A percentile compares a stretch with the other conserved stretches of the same genome.
Conservation (phyloP, 2,888 invertebrate species). For the Patella caerulea region DNA sequence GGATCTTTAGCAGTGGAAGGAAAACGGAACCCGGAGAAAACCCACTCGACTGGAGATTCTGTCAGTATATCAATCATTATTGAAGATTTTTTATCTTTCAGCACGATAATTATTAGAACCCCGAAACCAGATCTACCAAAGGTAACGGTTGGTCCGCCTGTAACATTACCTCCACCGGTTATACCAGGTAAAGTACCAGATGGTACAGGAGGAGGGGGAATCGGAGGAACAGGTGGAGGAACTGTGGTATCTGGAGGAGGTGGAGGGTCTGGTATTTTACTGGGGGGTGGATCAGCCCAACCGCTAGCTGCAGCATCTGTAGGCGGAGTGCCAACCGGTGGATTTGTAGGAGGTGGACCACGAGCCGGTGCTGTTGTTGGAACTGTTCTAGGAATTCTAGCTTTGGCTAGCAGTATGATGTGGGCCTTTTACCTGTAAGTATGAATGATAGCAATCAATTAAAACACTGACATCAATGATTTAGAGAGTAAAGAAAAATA, state of each 20-base stretch:
- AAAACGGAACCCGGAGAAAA: too few species aligned
- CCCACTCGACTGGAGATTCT: too few species aligned
- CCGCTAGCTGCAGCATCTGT: constrained; percentile 38
- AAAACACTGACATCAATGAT: too few species aligned
- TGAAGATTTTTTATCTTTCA: not conserved
- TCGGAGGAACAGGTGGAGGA: constrained; percentile 21
- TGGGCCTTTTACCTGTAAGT: constrained; percentile 62
- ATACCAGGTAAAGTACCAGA: constrained; percentile 37
- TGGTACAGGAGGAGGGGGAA: constrained; percentile 32
- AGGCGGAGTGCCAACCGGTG: constrained; percentile 35
- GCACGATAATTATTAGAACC: not conserved
- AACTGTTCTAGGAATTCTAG: constrained; percentile 58
- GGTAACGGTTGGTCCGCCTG: not conserved
- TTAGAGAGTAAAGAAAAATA: too few species aligned
- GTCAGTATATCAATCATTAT: too few species aligned
- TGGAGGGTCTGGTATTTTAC: constrained; percentile 25
- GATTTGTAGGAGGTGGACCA: constrained; percentile 48
- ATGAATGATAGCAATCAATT: not conserved
- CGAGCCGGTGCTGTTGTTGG: constrained; percentile 62
- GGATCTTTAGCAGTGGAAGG: too few species aligned
- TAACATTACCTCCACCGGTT: constrained; percentile 26
- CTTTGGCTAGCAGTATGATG: constrained; percentile 53
- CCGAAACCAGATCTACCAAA: not conserved
- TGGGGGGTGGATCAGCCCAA: constrained; percentile 13
- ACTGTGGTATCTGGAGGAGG: not conserved